These are phyloP conservation scores for Hemicrepidius hirtus DNA, from an alignment of 2,888 invertebrate species.

Conservation along the genomic window DNA sequence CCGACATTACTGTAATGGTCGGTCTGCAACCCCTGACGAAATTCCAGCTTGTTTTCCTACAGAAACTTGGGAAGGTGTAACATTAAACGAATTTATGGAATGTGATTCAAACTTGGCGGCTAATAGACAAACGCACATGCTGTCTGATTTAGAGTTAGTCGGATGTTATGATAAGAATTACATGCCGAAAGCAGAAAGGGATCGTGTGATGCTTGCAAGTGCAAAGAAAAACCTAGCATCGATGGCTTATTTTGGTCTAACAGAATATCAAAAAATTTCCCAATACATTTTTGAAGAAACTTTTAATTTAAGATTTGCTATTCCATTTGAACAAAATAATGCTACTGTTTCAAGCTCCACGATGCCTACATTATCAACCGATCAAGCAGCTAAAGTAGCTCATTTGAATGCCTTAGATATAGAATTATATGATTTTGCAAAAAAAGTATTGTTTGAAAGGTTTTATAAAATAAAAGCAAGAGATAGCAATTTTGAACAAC, in stretches of 20 bases:
- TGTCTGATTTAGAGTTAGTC: slow-evolving; percentile 95
- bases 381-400: slow-evolving; percentile 85
- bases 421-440: slow-evolving; percentile 95
- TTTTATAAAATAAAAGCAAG: slow-evolving; percentile 87
- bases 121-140: slow-evolving; percentile 98
- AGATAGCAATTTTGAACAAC: slow-evolving; percentile 87
- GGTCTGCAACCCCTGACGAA: slow-evolving; percentile 86
- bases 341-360: slow-evolving; percentile 90
- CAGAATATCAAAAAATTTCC: slow-evolving; percentile 94
- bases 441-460: slow-evolving; percentile 89
- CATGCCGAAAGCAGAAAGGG: slow-evolving; percentile 83
- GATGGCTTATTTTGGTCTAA: slow-evolving; percentile 98
- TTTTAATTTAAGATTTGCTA: slow-evolving; percentile 91
- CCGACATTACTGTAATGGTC: slow-evolving; percentile 83
- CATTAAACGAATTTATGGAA: slow-evolving; percentile 90
- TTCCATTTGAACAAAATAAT: slow-evolving; percentile 95
- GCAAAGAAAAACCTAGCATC: slow-evolving; percentile 95
- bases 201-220: slow-evolving; percentile 92
- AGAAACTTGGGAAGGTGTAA: slow-evolving; percentile 91
- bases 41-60: slow-evolving; percentile 88
- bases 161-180: slow-evolving; percentile 95
- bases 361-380: slow-evolving; percentile 83
- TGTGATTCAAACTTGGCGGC: slow-evolving; percentile 96
- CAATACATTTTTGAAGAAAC: slow-evolving; percentile 97
- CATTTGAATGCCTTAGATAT: slow-evolving; percentile 92